These are phyloP conservation scores for Volucella inanis DNA, from an alignment of 2,888 invertebrate genomes.

Conservation along the genomic window DNA sequence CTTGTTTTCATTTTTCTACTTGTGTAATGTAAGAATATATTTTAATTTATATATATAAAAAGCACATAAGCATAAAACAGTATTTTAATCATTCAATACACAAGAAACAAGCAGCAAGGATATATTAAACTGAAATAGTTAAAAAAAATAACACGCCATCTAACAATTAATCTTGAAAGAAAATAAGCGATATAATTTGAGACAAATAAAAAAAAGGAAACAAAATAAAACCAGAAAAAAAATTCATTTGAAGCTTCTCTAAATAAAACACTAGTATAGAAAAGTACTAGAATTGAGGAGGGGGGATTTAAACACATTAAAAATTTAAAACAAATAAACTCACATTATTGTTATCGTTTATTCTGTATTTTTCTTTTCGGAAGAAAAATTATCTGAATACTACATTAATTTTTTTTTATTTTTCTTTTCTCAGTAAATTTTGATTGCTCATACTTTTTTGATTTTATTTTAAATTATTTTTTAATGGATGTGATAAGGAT, in stretches of 20 bases:
- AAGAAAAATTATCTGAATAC: slow-evolving; percentile 59
- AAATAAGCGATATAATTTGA: slow-evolving; percentile 47
- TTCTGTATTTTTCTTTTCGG: slow-evolving; percentile 51
- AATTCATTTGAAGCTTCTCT: neutral
- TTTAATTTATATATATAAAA: slow-evolving; percentile 42
- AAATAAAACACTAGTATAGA: slow-evolving; percentile 30
- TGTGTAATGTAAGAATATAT: slow-evolving; percentile 42
- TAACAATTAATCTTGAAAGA: slow-evolving; percentile 32
- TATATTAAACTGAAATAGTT: slow-evolving; percentile 48
- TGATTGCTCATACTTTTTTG: slow-evolving; percentile 42
- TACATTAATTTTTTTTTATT: slow-evolving; percentile 51
- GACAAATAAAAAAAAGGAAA: slow-evolving; percentile 21
- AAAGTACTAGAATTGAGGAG: slow-evolving; percentile 12
- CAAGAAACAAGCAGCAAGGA: slow-evolving; percentile 70
- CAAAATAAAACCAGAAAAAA: slow-evolving; percentile 32
- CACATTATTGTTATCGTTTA: slow-evolving; percentile 67
- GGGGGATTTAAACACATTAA: slow-evolving; percentile 39
- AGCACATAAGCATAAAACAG: slow-evolving; percentile 64
- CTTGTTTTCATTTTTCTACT: slow-evolving; percentile 37
- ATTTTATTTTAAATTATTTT: slow-evolving; percentile 57
- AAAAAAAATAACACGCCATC: slow-evolving; percentile 30
- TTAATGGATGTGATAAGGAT: slow-evolving; percentile 77
- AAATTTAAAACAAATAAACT: slow-evolving; percentile 75
- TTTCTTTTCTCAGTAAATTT: slow-evolving; percentile 43
- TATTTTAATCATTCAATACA: slow-evolving; percentile 47